Base-by-base conservation (phyloP, 2,113 vertebrate species). In the Chloropsis cyanopogon region DNA sequence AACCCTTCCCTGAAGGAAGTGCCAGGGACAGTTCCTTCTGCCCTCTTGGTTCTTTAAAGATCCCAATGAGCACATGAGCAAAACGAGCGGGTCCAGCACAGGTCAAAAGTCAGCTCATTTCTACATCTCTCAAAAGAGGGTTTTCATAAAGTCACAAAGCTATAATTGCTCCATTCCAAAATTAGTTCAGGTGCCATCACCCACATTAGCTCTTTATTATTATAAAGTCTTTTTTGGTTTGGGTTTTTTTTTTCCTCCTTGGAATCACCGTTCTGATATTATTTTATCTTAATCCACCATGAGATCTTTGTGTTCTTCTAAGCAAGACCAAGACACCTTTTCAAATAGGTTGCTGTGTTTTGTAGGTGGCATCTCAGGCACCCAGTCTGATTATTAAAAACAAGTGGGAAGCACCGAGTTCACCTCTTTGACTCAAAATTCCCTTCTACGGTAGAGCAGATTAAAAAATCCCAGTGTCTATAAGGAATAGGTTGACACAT, bases 11-110 rank as follows among this genome's bases (percentile, higher is more conserved):
- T 0, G 4, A 42, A 14, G 2, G 1, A 64, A 52, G 37, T 1
- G 11, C 59, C 28, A 24, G n/a, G 66, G 28, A 8, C 29, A 22
- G 24, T 6, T 76, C 68, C 50, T 66, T 42, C 33, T 37, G 29
- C 23, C 71, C 42, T 33, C 39, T 6, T 10, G 22, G 47, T 7
- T 61, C 78, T 60, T 37, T 1, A 50, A 46, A 75, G 42, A 28
- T 33, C 71, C 70, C 9, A 1, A 24, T 0, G 37, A 93, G 49
- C 49, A 33, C 82, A 16, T 0, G 63, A 91, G 29, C 2, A 0
- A 56, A 91, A 76, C 37, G 59, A 96, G 81, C 92, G 50, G 92
- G 95, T 95, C 95, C 94, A 91, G 53, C 72, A 68, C 4, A 1
- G 88, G 39, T 52, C 92, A 44, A 41, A 80, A 64, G 21, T 9